phyloP scores from a whole-genome alignment of 2,113 vertebrate species.

The Chaenocephalus aceratus region DNA sequence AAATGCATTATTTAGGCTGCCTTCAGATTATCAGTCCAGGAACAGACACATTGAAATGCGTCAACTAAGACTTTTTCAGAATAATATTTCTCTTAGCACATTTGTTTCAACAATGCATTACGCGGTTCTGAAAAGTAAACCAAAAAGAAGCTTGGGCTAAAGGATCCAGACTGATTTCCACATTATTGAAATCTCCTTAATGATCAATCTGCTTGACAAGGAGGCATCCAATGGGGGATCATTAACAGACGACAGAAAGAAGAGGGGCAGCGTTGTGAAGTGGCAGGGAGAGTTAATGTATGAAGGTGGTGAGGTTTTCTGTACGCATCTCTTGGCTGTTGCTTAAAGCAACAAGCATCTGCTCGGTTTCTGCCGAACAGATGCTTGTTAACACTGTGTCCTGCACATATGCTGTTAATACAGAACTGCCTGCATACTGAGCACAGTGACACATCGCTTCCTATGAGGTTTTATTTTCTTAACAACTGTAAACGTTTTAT shows the following conservation, averaged over 20 bases:
- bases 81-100: not conserved
- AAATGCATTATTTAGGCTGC: not conserved
- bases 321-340: not conserved
- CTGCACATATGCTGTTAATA: slow-evolving; percentile 11
- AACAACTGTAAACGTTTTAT: slow-evolving; percentile 2
- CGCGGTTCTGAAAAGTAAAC: not conserved
- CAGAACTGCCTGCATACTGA: not conserved
- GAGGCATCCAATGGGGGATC: too few relatives aligned
- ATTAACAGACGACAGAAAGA: too few relatives aligned
- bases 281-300: not conserved
- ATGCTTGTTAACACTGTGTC: not conserved
- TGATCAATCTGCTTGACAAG: too few relatives aligned
- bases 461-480: not conserved
- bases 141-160: not conserved
- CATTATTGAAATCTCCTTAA: too few relatives aligned
- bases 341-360: slow-evolving; percentile 20
- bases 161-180: too few relatives aligned
- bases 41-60: not conserved
- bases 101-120: not conserved
- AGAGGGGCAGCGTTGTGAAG: not conserved
- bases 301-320: not conserved
- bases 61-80: not conserved
- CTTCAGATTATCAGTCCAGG: not conserved
- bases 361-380: not conserved
- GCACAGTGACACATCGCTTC: not conserved